phyloP scores from a whole-genome alignment of 2,797 vertebrate species.

The Paratrypauchen microcephalus region DNA sequence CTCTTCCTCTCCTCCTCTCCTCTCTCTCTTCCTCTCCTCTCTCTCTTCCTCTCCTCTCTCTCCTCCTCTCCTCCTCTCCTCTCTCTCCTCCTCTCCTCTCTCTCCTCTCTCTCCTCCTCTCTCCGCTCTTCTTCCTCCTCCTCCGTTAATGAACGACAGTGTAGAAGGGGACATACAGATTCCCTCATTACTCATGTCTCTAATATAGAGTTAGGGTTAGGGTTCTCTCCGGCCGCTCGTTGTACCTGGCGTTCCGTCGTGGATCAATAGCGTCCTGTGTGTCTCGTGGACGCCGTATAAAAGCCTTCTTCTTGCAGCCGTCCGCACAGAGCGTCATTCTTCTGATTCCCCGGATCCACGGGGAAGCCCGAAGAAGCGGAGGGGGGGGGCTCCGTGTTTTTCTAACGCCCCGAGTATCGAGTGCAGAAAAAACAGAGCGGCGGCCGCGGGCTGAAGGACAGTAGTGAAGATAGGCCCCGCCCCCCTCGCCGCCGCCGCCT shows the following conservation, averaged over 20 bases:
- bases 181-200: neutral
- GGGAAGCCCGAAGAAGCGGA: slow-evolving; percentile 73
- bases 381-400: slow-evolving; percentile 75
- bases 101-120: too few relatives aligned
- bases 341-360: slow-evolving; percentile 73
- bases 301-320: slow-evolving; percentile 73
- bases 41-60: too few relatives aligned
- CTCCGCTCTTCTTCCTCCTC: too few relatives aligned
- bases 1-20: too few relatives aligned
- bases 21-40: too few relatives aligned
- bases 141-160: too few relatives aligned
- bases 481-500: slow-evolving; percentile 8
- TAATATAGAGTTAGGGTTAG: too few relatives aligned
- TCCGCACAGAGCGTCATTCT: slow-evolving; percentile 80
- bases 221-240: too few relatives aligned
- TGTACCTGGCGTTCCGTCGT: slow-evolving; percentile 43
- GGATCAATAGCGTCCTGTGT: slow-evolving; percentile 75
- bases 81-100: too few relatives aligned
- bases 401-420: slow-evolving; percentile 76
- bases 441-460: slow-evolving; percentile 73
- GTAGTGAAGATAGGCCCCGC: slow-evolving; percentile 65
- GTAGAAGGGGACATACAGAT: too few relatives aligned
- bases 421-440: slow-evolving; percentile 74
- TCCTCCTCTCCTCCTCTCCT: too few relatives aligned
- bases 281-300: slow-evolving; percentile 62